Conservation (phyloP, 2,113 vertebrate genomes). For the Sardina pilchardus region DNA sequence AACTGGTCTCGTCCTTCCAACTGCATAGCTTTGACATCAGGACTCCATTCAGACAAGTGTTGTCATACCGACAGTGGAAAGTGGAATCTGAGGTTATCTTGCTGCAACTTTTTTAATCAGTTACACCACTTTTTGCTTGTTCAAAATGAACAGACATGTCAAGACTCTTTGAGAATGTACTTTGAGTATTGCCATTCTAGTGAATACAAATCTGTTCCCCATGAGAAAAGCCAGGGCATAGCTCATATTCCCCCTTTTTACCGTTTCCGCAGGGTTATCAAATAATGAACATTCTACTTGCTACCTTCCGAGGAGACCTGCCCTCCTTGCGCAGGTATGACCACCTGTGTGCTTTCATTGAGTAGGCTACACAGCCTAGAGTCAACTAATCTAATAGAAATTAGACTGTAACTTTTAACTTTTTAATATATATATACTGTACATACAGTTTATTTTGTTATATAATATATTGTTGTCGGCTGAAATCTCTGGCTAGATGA, state of each 20-base stretch:
- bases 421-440: too few species aligned
- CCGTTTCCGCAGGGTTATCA: slow-evolving; percentile 64
- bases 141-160: background rate
- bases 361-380: background rate
- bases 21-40: slow-evolving; percentile 70
- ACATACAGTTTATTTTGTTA: too few species aligned
- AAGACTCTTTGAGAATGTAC: background rate
- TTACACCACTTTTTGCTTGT: background rate
- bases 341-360: background rate
- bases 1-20: slow-evolving; percentile 65
- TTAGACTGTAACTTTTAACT: too few species aligned
- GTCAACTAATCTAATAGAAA: background rate
- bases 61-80: slow-evolving; percentile 70
- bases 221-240: background rate
- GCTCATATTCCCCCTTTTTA: background rate
- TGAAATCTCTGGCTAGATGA: background rate
- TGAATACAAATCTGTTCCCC: background rate
- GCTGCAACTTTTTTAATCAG: background rate
- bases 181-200: background rate
- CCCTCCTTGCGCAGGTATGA: slow-evolving; percentile 63
- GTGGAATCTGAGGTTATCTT: slow-evolving; percentile 64
- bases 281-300: slow-evolving; percentile 70
- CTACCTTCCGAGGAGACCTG: slow-evolving; percentile 64
- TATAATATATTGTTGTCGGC: too few species aligned
- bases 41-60: slow-evolving; percentile 68